phyloP scores from a whole-genome alignment of 1,140 invertebrate species.

The Drosophila ironensis region DNA sequence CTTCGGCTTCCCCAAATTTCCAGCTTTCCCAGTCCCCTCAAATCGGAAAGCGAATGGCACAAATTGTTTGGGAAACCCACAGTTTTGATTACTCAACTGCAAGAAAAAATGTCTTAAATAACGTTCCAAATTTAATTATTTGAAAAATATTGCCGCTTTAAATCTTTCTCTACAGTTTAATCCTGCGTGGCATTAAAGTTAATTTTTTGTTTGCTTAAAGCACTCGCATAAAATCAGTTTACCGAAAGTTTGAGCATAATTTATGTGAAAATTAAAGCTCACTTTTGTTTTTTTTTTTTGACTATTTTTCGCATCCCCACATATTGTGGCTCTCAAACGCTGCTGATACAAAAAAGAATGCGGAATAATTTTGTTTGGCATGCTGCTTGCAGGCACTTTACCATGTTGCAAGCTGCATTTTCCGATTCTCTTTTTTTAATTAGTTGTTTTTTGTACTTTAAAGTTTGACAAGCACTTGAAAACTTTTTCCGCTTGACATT shows the following conservation, averaged over 20 bases:
- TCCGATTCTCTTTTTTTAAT: slow-evolving; percentile 32
- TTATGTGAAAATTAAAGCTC: neutral
- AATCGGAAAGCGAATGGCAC: slow-evolving; percentile 15
- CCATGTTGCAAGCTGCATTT: slow-evolving; percentile 32
- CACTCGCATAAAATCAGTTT: too few species aligned
- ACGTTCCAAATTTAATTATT: too few species aligned
- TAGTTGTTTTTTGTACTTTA: slow-evolving; percentile 49
- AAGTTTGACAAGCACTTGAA: slow-evolving; percentile 57
- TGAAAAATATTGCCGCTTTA: too few species aligned
- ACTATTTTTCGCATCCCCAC: neutral
- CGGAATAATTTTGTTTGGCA: slow-evolving; percentile 24
- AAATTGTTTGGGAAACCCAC: neutral
- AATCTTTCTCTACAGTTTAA: too few species aligned
- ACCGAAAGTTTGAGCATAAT: too few species aligned
- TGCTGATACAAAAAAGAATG: slow-evolving; percentile 25
- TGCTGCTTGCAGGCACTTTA: slow-evolving; percentile 37
- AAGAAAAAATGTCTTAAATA: too few species aligned
- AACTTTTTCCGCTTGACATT: slow-evolving; percentile 50
- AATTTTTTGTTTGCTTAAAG: too few species aligned
- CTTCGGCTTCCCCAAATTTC: neutral
- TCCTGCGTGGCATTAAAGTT: too few species aligned
- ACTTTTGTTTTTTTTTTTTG: neutral
- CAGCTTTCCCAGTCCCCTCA: slow-evolving; percentile 1
- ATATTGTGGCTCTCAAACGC: neutral
- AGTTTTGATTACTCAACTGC: neutral